Evolutionary conservation across 2,888 invertebrate genomes (phyloP), one percentile per base, ranked within the genome.

Genomic region (Quadroppia sp.): DNA sequence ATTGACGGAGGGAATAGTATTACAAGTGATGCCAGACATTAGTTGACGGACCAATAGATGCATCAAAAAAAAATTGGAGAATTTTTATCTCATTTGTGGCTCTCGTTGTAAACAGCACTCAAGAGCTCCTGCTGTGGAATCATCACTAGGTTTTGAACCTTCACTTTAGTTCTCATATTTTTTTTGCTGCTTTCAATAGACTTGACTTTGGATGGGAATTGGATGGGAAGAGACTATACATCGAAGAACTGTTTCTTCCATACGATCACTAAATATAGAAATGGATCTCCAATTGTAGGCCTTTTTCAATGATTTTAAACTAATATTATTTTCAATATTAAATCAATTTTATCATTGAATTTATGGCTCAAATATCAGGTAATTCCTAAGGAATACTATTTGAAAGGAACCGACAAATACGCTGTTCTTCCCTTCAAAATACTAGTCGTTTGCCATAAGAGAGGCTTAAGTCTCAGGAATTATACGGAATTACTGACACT

Each of bases 41-140:
- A 53, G 53, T 6, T 23, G 17, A 20, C 6, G 25, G 32, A 2
- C 61, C 32, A 32, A 30, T 28, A 9, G 61, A 61, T 61, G 61
- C 61, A n/a, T 61, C 32, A 36, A 61, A 25, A 4, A 13, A 15
- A 25, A 32, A n/a, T n/a, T n/a, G n/a, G 61, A 32, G n/a, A 61
- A 61, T 13, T 61, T 61, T 61, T 61, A 61, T 61, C 61, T 61
- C n/a, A 61, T 36, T 61, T 25, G 15, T 36, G 61, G 61, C 25
- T 36, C 20, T 61, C 20, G 32, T n/a, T 50, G 6, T 36, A 9
- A 36, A 53, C 32, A 61, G 28, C 36, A 61, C 36, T 61, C 20
- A n/a, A n/a, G n/a, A 32, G n/a, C 61, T 61, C 61, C 32, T 20
- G 28, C 61, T 61, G 61, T 4, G n/a, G 20, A 61, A 45, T 2